Evolutionary conservation across 2,888 invertebrate genomes (phyloP), one percentile per base, ranked within the genome.

Genomic region (Drosophila incognita): DNA sequence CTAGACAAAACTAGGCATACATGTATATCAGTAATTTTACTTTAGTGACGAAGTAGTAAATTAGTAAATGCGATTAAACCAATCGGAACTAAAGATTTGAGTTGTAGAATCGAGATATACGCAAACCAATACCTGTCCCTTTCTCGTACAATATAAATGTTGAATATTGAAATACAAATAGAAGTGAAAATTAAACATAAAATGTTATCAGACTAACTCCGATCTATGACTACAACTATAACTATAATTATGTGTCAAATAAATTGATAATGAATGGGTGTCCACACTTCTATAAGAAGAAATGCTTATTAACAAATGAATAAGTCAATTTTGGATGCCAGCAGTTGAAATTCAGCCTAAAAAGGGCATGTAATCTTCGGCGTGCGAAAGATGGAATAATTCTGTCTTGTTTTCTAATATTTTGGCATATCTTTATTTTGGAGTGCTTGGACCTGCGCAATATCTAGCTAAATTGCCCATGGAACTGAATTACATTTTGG

Each of bases 401-500:
- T 10, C 3, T 18, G 3, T 24, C 4, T 33, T 64, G 31, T 27
- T 24, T 21, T 46, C 54, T 21, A n/a, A 24, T 21, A 38, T 49
- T 18, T 33, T 53, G 38, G 24, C 21, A 24, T 53, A 53, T 53
- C 35, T 36, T 40, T 27, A 36, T 35, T 24, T 38, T 36, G 7
- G 36, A 40, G 18, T 56, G 53, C 29, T 24, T 48, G 53, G 36
- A 54, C 46, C 64, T 67, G 48, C 58, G 58, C 46, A 54, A 62
- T 62, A 40, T 53, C 18, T 5, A 21, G 8, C 42, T 54, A 35
- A 53, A 53, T 53, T 56, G 65, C 40, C 54, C 13, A 21, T 40
- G 29, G 46, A 53, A 33, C 42, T 13, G 48, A 54, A 51, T 54
- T 57, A 36, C 42, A 51, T 29, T 31, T 31, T 21, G 40, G 48